A percentile compares a stretch with the other conserved stretches of the same genome.
These are phyloP conservation scores for Epistrophella euchroma DNA, from an alignment of 2,888 invertebrate species.

Conservation along the genomic window DNA sequence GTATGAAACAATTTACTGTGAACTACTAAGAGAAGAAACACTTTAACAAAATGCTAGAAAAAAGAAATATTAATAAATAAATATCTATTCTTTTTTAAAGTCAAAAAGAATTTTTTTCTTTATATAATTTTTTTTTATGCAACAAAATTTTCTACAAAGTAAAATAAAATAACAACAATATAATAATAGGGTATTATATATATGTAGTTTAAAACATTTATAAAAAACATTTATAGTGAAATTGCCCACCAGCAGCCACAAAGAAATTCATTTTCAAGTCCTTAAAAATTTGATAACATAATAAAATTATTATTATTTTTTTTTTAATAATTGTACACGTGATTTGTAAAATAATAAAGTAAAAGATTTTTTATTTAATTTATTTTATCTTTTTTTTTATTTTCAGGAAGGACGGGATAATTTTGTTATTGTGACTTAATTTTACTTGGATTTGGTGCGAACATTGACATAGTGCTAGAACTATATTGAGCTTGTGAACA, in stretches of 20 bases:
- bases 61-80: constrained; percentile 24
- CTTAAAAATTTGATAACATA: constrained; percentile 67
- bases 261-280: constrained; percentile 77
- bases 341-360: constrained; percentile 40
- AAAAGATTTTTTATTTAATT: constrained; percentile 17
- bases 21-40: constrained; percentile 54
- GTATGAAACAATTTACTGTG: constrained; percentile 59
- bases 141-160: constrained; percentile 60
- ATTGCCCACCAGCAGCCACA: constrained; percentile 82
- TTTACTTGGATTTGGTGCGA: constrained; percentile 60
- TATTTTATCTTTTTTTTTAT: constrained; percentile 13
- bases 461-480: constrained; percentile 65
- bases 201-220: constrained; percentile 65
- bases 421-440: constrained; percentile 46
- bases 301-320: constrained; percentile 52
- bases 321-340: constrained; percentile 54
- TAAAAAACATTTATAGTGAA: constrained; percentile 73
- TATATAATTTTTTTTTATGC: constrained; percentile 48
- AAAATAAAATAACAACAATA: constrained; percentile 50
- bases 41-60: constrained; percentile 49
- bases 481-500: constrained; percentile 49
- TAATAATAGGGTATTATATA: constrained; percentile 6
- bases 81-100: neutral
- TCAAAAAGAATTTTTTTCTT: neutral
- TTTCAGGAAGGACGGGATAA: constrained; percentile 17